Base-by-base conservation (phyloP, 2,888 invertebrate genomes). In the Parnassius apollo region DNA sequence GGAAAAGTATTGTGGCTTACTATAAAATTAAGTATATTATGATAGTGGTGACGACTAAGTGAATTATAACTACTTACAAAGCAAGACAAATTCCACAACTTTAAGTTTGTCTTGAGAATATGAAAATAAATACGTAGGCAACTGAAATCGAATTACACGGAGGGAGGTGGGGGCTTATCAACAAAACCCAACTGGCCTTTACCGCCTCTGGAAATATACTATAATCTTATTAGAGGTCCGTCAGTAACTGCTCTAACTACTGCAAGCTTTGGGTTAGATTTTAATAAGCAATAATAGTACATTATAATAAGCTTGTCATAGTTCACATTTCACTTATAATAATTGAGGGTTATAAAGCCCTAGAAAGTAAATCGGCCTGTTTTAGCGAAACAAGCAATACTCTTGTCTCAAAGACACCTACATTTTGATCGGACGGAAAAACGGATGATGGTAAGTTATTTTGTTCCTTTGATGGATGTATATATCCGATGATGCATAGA, bases 81-180 rank as follows among this genome's bases (percentile, higher is more conserved):
- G 58, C 64, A 42, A 53, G 58, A 52, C 53, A 48, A 54, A 50
- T 49, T 45, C 49, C 57, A 18, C 51, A 65, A 65, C 62, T 61
- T 67, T 60, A 59, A 69, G 65, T 68, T 69, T 67, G 64, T 60
- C 66, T 57, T 60, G 68, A 69, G 69, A 72, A 73, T 75, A 74
- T 73, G 71, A 71, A 70, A 72, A 70, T 73, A 71, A 75, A 73
- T 67, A 74, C 60, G 63, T 53, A 55, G 66, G 64, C 65, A 62
- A 65, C 68, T 66, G 60, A 72, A 76, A 76, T 75, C 75, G 68
- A 75, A 75, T 76, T 76, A 75, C 71, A 67, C 60, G 70, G 69
- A 18, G 18, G 18, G 18, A 18, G 18, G 18, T 1, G 69, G 69
- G 7, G 69, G 68, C 60, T 69, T 57, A 68, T 66, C 64, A 65